Conservation (phyloP, 2,888 invertebrate species). For the Zaprionus obscuricornis region DNA sequence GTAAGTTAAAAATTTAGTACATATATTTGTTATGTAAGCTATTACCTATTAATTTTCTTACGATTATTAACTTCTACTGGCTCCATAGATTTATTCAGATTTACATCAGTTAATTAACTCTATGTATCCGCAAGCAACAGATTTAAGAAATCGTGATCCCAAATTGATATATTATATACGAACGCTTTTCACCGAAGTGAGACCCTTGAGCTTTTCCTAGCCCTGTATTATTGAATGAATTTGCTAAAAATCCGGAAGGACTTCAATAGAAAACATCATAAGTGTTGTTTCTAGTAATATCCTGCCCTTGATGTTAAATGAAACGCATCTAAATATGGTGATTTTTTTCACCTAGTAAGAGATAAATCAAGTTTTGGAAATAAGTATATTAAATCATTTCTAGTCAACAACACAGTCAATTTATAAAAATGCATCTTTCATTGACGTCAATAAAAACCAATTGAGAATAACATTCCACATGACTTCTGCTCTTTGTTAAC, state of each 20-base stretch:
- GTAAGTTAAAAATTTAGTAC: slow-evolving; percentile 41
- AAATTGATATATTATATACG: slow-evolving; percentile 70
- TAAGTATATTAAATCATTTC: too few relatives aligned
- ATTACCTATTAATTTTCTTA: not conserved
- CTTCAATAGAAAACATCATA: too few relatives aligned
- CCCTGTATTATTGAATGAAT: not conserved
- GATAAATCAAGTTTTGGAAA: too few relatives aligned
- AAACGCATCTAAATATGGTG: too few relatives aligned
- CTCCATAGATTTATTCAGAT: slow-evolving; percentile 77
- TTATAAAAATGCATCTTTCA: slow-evolving; percentile 44
- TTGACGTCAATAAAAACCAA: slow-evolving; percentile 63
- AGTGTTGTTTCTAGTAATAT: too few relatives aligned
- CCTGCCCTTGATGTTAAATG: too few relatives aligned
- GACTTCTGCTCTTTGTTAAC: slow-evolving; percentile 2
- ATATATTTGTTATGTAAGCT: not conserved
- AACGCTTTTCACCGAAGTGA: slow-evolving; percentile 64
- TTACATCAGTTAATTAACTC: slow-evolving; percentile 75
- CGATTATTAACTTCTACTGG: too few relatives aligned
- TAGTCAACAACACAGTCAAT: too few relatives aligned
- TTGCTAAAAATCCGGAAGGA: too few relatives aligned
- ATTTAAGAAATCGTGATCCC: slow-evolving; percentile 65
- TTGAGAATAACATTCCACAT: slow-evolving; percentile 37
- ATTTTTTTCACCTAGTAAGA: too few relatives aligned
- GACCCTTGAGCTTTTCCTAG: slow-evolving; percentile 78
- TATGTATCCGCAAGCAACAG: slow-evolving; percentile 62